These are phyloP conservation scores for Leucoptera coffeella DNA, from an alignment of 2,888 invertebrate species.

Conservation along the genomic window DNA sequence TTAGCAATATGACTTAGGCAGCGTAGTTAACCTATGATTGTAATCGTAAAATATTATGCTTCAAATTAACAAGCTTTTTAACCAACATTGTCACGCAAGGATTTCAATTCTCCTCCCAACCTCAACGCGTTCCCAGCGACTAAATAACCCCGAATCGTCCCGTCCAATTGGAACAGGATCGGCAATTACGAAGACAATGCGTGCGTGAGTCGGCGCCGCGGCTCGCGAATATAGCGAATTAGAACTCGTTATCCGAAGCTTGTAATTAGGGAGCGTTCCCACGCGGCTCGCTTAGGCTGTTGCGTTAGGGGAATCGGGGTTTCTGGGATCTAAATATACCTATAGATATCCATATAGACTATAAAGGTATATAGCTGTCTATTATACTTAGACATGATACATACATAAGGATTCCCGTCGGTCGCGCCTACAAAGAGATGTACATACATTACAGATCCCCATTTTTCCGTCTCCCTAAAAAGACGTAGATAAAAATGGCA, in stretches of 20 bases:
- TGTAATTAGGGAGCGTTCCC: slow-evolving; percentile 46
- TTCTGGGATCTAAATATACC: too few species aligned
- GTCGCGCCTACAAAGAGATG: too few species aligned
- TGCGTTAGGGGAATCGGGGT: not conserved
- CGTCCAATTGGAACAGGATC: slow-evolving; percentile 22
- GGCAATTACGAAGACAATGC: slow-evolving; percentile 53
- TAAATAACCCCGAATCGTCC: not conserved
- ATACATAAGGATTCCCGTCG: not conserved
- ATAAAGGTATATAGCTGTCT: not conserved
- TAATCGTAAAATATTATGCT: too few species aligned
- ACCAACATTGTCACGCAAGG: not conserved
- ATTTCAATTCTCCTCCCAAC: too few species aligned
- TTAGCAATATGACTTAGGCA: too few species aligned
- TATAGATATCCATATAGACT: not conserved
- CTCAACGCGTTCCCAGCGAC: not conserved
- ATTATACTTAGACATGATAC: not conserved
- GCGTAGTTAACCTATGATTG: too few species aligned
- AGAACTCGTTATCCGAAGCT: slow-evolving; percentile 41
- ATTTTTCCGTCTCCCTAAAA: too few species aligned
- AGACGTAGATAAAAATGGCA: too few species aligned
- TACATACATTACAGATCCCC: too few species aligned
- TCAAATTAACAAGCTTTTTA: not conserved
- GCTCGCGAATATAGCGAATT: slow-evolving; percentile 47
- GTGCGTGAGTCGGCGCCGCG: slow-evolving; percentile 43
- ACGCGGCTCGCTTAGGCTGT: slow-evolving; percentile 13